phyloP scores from a whole-genome alignment of 2,888 invertebrate genomes.

The Brenthis ino region DNA sequence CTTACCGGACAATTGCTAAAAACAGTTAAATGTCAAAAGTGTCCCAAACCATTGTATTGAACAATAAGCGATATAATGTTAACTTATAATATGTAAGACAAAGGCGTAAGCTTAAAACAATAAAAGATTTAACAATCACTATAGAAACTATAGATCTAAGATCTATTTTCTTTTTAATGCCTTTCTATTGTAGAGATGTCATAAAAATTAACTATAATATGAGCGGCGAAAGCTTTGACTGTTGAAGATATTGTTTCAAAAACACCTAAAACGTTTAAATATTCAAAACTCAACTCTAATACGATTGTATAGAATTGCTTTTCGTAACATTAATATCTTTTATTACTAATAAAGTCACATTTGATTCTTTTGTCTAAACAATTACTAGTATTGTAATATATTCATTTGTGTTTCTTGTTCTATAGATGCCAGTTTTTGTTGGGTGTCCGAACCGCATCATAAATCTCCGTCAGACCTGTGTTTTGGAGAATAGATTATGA shows the following conservation, averaged over 20 bases:
- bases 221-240: conserved; percentile 76
- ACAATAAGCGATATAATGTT: conserved; percentile 55
- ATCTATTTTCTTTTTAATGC: conserved; percentile 68
- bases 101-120: conserved; percentile 55
- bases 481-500: conserved; percentile 46
- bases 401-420: conserved; percentile 79
- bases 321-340: not conserved
- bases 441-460: conserved; percentile 78
- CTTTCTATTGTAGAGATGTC: conserved; percentile 66
- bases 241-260: conserved; percentile 59
- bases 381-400: conserved; percentile 78
- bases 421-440: conserved; percentile 75
- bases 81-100: conserved; percentile 42
- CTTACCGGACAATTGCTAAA: conserved; percentile 40
- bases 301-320: not conserved
- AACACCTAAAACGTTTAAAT: conserved; percentile 5
- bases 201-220: conserved; percentile 77
- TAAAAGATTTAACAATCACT: conserved; percentile 48
- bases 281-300: conserved; percentile 35
- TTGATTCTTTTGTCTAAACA: conserved; percentile 75
- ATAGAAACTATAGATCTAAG: conserved; percentile 61
- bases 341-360: conserved; percentile 39
- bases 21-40: conserved; percentile 49
- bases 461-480: conserved; percentile 69
- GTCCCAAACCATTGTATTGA: conserved; percentile 58